Evolutionary conservation across 2,888 invertebrate genomes (phyloP), one percentile per base, ranked within the genome.

Genomic region (Lasiommata megera): DNA sequence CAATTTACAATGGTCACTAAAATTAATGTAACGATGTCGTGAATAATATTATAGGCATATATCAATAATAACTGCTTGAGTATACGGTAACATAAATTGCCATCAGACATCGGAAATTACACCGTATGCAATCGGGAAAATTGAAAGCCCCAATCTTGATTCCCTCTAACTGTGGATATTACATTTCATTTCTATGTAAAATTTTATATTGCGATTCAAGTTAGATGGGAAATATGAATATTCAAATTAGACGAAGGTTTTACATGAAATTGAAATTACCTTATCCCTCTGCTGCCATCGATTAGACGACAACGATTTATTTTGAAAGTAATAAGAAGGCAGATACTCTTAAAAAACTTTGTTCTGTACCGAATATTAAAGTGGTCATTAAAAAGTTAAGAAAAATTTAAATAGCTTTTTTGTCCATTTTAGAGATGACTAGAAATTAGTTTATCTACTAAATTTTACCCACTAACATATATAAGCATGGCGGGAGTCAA

Each of bases 31-130:
- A 17, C 6, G 28, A n/a, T 36, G 12, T 36, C 9, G 8, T 28
- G 14, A 28, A 7, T 23, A 6, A n/a, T 43, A 43, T 43, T 28
- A 44, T 3, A 29, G 3, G 6, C 18, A 34, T 46, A 58, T 46
- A 56, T 58, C 46, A 56, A 60, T 61, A 58, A 61, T 60, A 60
- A 64, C 62, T 61, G 66, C 59, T 66, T 65, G 67, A 61, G 67
- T 71, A 69, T 75, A 76, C 69, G 69, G 70, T 74, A 72, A 73
- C 73, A 70, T 66, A 76, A 76, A 80, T 76, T 76, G 73, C 74
- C 72, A 79, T 80, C 80, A 76, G 74, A 72, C 74, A 69, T 77
- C 77, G 80, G 80, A 82, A 79, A 79, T 80, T 75, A 77, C 72
- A 55, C 72, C 73, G 75, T 76, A 70, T 71, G 77, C 75, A 76